phyloP scores from a whole-genome alignment of 1,140 invertebrate species.

The Pseudomyrmex flavicornis region DNA sequence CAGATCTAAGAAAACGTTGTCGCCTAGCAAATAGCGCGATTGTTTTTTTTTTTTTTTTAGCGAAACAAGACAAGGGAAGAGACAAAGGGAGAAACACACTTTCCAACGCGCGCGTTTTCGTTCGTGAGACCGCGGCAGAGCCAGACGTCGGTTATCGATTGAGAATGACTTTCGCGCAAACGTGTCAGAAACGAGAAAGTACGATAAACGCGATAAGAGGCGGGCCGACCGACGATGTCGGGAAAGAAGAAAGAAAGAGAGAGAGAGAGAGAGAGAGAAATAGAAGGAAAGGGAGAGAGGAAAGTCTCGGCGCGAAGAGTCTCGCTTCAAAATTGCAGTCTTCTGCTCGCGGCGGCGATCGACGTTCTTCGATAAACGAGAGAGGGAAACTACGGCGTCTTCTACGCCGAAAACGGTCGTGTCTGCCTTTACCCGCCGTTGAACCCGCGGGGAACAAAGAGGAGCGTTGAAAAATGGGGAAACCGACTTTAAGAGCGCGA shows the following conservation, averaged over 20 bases:
- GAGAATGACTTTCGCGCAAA: slow-evolving; percentile 75
- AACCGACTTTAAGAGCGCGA: slow-evolving; percentile 42
- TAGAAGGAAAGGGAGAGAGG: slow-evolving; percentile 46
- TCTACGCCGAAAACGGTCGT: slow-evolving; percentile 62
- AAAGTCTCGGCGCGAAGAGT: slow-evolving; percentile 68
- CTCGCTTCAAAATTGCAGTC: slow-evolving; percentile 78
- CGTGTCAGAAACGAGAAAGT: slow-evolving; percentile 68
- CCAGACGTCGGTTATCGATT: slow-evolving; percentile 72
- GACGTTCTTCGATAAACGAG: slow-evolving; percentile 74
- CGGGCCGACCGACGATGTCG: slow-evolving; percentile 50
- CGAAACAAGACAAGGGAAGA: background rate
- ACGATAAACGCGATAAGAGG: slow-evolving; percentile 74
- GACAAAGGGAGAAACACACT: slow-evolving; percentile 16
- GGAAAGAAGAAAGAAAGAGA: slow-evolving; percentile 8
- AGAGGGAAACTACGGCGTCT: slow-evolving; percentile 43
- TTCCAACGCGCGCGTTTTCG: slow-evolving; percentile 54
- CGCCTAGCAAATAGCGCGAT: background rate
- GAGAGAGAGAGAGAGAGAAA: slow-evolving; percentile 6
- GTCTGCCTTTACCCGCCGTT: slow-evolving; percentile 24
- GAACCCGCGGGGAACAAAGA: slow-evolving; percentile 33
- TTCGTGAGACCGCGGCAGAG: slow-evolving; percentile 46
- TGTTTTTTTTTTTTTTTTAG: slow-evolving; percentile 2
- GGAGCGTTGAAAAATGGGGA: slow-evolving; percentile 45
- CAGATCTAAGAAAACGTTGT: slow-evolving; percentile 36
- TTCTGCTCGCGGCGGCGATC: slow-evolving; percentile 72